phyloP scores from a whole-genome alignment of 2,797 vertebrate species.

The Labeo calbasu region DNA sequence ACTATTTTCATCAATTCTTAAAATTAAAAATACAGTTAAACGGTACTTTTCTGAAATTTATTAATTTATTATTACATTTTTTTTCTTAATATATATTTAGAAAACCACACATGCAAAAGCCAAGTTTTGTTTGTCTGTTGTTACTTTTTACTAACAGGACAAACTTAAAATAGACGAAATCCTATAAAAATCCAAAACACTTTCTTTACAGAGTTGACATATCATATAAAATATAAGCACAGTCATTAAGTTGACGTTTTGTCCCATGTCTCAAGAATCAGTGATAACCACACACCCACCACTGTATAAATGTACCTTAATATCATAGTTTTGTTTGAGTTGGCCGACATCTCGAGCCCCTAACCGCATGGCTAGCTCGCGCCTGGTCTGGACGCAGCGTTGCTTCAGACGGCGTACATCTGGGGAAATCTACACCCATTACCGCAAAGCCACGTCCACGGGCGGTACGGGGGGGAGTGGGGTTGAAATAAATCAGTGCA shows the following conservation, averaged over 20 bases:
- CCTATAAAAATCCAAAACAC: neutral
- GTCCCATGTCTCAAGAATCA: conserved; percentile 9
- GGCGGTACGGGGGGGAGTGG: conserved; percentile 10
- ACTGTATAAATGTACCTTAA: conserved; percentile 79
- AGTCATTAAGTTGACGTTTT: conserved; percentile 9
- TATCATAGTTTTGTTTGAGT: conserved; percentile 87
- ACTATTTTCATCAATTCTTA: neutral
- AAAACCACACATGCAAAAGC: neutral
- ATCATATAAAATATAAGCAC: conserved; percentile 7
- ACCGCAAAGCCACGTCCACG: conserved; percentile 63
- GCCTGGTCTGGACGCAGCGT: conserved; percentile 84
- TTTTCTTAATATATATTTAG: neutral
- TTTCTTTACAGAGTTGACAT: neutral
- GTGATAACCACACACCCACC: conserved; percentile 4
- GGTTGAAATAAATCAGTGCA: conserved; percentile 39
- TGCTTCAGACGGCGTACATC: conserved; percentile 87
- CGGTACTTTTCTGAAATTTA: neutral
- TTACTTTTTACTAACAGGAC: neutral
- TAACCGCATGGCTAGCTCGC: conserved; percentile 84
- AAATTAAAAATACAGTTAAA: neutral
- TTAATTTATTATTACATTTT: too few species aligned
- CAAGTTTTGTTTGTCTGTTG: neutral
- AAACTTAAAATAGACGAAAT: neutral
- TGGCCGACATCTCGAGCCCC: conserved; percentile 83
- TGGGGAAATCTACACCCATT: conserved; percentile 82